Base-by-base conservation (phyloP, 1,140 invertebrate genomes). In the Bombus impatiens region DNA sequence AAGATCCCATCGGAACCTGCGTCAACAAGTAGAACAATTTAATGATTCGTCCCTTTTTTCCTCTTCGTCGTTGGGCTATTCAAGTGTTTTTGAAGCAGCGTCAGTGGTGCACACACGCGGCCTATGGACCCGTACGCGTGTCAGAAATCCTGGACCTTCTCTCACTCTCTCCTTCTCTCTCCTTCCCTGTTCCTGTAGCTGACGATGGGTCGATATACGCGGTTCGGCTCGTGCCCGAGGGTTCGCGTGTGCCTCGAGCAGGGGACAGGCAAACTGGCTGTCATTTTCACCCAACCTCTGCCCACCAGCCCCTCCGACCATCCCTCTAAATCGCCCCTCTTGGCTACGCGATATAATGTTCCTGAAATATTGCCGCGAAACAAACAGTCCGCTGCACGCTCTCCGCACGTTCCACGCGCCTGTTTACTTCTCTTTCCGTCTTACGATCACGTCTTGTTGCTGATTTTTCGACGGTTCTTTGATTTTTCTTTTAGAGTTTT, bases 261-360 rank as follows among this genome's bases (percentile, higher is more conserved):
- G 84, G 85, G 80, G 85, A 82, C 76, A 87, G 76, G 81, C 75
- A 84, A 87, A 87, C 86, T 87, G 86, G 86, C 86, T 87, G 82
- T 87, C 86, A 87, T 87, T 87, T 87, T 82, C 86, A 87, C 76
- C 82, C 75, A 78, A n/a, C 76, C 47, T 84, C 82, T 71, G 67
- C 67, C 62, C 62, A 68, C 71, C 42, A 77, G 10, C 47, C 76
- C 47, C 68, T 78, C 79, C 37, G 25, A 40, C 80, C 67, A 57
- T 70, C 82, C 82, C 47, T 72, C 83, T 57, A 44, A 70, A 76
- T 35, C 83, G 65, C 62, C 62, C 57, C 74, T 57, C 28, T 65
- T 35, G 25, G 44, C 74, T 78, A 22, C 71, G 71, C 78, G 59
- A 83, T 86, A 86, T 86, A 83, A 86, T 86, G 85, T 78, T 83